Evolutionary conservation across 2,797 vertebrate genomes (phyloP).

Genomic region (Potorous gilbertii): DNA sequence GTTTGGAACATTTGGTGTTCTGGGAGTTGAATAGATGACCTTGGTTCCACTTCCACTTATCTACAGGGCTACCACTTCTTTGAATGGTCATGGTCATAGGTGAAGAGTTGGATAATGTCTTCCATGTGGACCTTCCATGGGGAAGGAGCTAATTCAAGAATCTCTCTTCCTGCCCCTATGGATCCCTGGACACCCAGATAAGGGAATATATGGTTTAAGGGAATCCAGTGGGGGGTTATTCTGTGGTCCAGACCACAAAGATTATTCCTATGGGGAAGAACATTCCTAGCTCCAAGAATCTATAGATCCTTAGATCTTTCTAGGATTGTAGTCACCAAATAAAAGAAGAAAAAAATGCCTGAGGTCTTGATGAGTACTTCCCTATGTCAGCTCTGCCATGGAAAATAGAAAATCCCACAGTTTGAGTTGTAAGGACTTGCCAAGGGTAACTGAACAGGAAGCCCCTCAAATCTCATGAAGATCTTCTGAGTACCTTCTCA

Average conservation of each 20-base stretch:
- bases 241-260: not conserved
- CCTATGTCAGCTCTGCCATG: not conserved
- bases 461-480: not conserved
- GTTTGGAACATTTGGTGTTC: not conserved
- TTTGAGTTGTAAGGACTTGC: not conserved
- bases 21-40: not conserved
- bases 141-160: not conserved
- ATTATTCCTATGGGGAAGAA: not conserved
- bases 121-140: not conserved
- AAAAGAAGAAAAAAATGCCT: not conserved
- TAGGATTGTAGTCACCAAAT: not conserved
- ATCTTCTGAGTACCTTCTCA: not conserved
- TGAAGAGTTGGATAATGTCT: not conserved
- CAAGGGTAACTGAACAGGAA: not conserved
- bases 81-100: not conserved
- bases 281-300: not conserved
- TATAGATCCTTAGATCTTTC: not conserved
- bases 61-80: not conserved
- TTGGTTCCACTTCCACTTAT: not conserved
- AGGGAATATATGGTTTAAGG: not conserved
- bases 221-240: not conserved
- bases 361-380: not conserved
- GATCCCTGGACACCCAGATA: not conserved
- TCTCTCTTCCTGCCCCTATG: not conserved
- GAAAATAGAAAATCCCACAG: not conserved